Evolutionary conservation across 2,113 vertebrate genomes (phyloP), one percentile per base, ranked within the genome.

Genomic region (Smithornis capensis): DNA sequence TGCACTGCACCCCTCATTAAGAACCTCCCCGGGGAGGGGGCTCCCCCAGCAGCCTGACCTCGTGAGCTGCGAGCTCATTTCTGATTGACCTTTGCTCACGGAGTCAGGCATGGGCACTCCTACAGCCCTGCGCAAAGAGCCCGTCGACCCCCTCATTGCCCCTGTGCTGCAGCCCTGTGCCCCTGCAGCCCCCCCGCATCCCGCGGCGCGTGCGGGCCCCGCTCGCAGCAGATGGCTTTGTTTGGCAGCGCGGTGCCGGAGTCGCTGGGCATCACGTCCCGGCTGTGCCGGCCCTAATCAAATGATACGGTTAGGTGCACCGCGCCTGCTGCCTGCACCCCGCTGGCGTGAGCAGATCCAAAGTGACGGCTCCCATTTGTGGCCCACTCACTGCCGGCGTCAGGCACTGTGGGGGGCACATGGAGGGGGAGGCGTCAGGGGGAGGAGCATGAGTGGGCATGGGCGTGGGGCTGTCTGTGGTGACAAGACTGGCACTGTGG

Each of bases 251-350:
- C 89, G 2, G 93, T 37, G 89, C 87, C 25, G 79, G 55, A 95
- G 90, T 94, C 63, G 16, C 94, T 44, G 94, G 94, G 95, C 95
- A 94, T 94, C 93, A 96, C 96, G 92, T 95, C 95, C 94, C 83
- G 84, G 87, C 96, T 95, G 93, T 60, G 95, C 94, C 49, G 60
- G 92, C 97, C 94, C 93, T 97, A 97, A 97, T 97, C 94, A 95
- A 97, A 98, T 98, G 97, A 98, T 76, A 97, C 91, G 97, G 96
- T 96, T 95, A 87, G 95, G 94, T 96, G 97, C 95, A 97, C 97
- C 44, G 92, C 88, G 91, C 89, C 95, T 96, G 96, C 95, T 96
- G 97, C 97, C 96, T 12, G 94, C 42, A 9, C 89, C 94, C 95
- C 71, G 86, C 83, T 12, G 50, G 93, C 95, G 27, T 90, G 92